Base-by-base conservation (phyloP, 2,797 vertebrate genomes). In the Sebastes steindachneri region DNA sequence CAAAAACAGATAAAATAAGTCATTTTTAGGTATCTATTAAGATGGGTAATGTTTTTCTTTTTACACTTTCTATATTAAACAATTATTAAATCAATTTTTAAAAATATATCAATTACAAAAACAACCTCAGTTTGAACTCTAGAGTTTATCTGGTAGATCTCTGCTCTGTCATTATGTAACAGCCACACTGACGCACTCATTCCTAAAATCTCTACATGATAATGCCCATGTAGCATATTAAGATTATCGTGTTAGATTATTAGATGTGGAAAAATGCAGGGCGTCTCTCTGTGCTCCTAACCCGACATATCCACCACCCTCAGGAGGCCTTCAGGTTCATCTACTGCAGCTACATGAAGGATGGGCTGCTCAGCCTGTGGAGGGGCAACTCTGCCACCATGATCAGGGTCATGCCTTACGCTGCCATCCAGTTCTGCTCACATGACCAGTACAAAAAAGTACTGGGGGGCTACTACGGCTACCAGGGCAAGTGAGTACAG, bases 301-400 rank as follows among this genome's bases (percentile, higher is more conserved):
- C 65, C 9, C 15, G 9, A 9, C 72, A 7, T 59, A 6, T 57
- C 6, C n/a, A 0, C 17, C 51, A 1, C 17, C 35, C 14, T 0
- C 92, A 99, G 98, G 98, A 98, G 88, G 98, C 98, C 3, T 97
- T 98, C 89, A 94, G 96, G 86, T 89, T 99, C 64, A 95, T 99
- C 73, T 99, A 98, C 88, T 96, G 91, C 75, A 97, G 97, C 4
- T 99, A 99, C 94, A 93, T 96, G 85, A 96, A 96, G 17, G 97
- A 98, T 35, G 98, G 98, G 69, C 95, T 99, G 88, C 92, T 98
- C 90, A 97, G 98, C 78, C 94, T 99, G 73, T 99, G 98, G 98
- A 96, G 98, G 6, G 98, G 98, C 0, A 99, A 99, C 91, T 99
- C 98, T 0, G 98, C 98, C 92, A 99, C 98, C 91, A 99, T 99